Evolutionary conservation across 2,888 invertebrate genomes (phyloP), one percentile per base, ranked within the genome.

Genomic region (Rhamphomyia laevipes): DNA sequence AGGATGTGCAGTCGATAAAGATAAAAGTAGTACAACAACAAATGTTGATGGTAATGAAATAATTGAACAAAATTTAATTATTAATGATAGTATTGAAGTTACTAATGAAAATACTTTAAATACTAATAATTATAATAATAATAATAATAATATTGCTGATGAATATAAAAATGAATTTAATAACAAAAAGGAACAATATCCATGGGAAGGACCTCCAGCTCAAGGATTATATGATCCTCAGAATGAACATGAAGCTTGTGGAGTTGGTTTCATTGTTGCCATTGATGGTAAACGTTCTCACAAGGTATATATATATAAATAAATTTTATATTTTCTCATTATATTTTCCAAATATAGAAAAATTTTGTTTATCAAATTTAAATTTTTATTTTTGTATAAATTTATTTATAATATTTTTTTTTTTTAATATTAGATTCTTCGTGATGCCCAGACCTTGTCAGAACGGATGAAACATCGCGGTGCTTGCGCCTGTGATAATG

Each of bases 391-490:
- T 4, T 21, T 21, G 21, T 21, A n/a, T 21, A 21, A 21, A 21
- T 21, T n/a, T n/a, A 40, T 31, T n/a, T 23, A 38, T 33, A 18
- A 42, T 42, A 41, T 44, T 45, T 46, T 18, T 23, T 40, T 48
- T 17, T 48, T 45, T 46, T 48, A 48, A 48, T 47, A 71, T 27
- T 67, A 94, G 90, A 94, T 99, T 68, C 80, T 99, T 61, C 83
- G 86, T 65, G 95, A 99, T 84, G 94, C 97, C 48, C 86, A 94
- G 73, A 86, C 80, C 59, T 80, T 97, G 74, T 87, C 97, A 53
- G 85, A 86, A 70, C 87, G 97, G 64, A 99, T 99, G 97, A 92
- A 94, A 77, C 99, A 99, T 75, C 87, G 99, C 57, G 99, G 99
- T 63, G 99, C 97, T 46, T 96, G 95, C 74, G 93, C 95, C 40